Conservation (phyloP, 2,113 vertebrate species). For the Pelodiscus sinensis region DNA sequence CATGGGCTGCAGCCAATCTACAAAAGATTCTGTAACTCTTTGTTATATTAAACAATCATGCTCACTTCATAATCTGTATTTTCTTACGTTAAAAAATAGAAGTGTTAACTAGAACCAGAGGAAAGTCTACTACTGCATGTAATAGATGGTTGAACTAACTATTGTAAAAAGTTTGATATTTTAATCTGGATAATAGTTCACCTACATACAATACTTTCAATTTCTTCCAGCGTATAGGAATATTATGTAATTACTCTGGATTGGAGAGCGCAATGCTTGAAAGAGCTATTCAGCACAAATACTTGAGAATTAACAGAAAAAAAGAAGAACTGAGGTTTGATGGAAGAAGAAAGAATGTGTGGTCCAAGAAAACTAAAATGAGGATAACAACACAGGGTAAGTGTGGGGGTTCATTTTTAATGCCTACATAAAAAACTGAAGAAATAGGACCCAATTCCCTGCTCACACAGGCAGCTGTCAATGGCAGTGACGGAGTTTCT, state of each 20-base stretch:
- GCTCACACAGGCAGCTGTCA: not conserved
- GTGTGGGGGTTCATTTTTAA: not conserved
- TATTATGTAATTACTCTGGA: not conserved
- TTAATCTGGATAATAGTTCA: not conserved
- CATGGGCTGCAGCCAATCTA: not conserved
- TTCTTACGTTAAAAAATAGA: not conserved
- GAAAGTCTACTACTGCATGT: not conserved
- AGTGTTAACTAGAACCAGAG: not conserved
- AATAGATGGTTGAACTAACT: not conserved
- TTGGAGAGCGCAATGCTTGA: not conserved
- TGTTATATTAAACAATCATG: not conserved
- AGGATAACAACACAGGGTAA: not conserved
- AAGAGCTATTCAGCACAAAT: not conserved
- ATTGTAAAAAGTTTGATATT: not conserved
- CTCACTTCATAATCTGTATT: not conserved
- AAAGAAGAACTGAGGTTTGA: not conserved
- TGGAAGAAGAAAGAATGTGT: not conserved
- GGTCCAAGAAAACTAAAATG: not conserved
- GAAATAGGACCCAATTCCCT: not conserved
- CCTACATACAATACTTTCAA: not conserved
- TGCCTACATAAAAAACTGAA: not conserved
- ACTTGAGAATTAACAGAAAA: not conserved
- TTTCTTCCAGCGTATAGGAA: not conserved
- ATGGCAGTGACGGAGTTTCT: rapidly evolving
- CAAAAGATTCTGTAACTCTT: not conserved